A percentile compares a stretch with the other conserved stretches of the same genome.
Conservation (phyloP, 2,888 invertebrate genomes). For the Lycocerus yunnanus region DNA sequence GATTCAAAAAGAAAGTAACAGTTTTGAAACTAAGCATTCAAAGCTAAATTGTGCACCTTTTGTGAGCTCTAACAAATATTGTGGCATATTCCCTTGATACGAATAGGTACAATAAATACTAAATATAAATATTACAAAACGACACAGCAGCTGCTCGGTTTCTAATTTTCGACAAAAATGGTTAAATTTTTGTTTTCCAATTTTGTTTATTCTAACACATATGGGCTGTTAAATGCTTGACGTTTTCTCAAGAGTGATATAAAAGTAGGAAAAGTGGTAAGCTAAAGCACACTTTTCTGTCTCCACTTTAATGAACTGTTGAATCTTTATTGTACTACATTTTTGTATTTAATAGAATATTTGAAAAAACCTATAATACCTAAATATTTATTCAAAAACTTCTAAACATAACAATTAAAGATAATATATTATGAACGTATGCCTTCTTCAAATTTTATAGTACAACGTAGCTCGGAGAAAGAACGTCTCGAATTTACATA, state of each 20-base stretch:
- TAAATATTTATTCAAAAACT: no score
- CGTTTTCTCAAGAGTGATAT: slow-evolving; percentile 13
- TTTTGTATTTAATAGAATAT: background rate
- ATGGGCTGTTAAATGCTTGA: slow-evolving; percentile 15
- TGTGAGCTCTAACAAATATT: background rate
- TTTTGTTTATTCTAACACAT: slow-evolving; percentile 16
- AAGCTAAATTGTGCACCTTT: background rate
- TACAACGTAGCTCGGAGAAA: no score
- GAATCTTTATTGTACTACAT: background rate
- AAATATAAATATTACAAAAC: slow-evolving; percentile 8
- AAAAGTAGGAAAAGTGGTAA: slow-evolving; percentile 13
- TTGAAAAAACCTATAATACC: no score
- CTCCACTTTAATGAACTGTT: background rate
- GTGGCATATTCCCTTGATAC: background rate
- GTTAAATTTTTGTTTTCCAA: slow-evolving; percentile 10
- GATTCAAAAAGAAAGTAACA: background rate
- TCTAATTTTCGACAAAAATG: slow-evolving; percentile 11
- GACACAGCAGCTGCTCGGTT: background rate
- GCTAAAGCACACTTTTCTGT: background rate
- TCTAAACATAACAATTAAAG: no score
- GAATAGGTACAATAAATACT: background rate
- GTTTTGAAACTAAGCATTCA: background rate
- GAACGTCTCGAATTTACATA: no score
- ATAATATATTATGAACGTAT: no score
- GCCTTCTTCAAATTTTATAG: no score